Base-by-base conservation (phyloP, 2,797 vertebrate genomes). In the Mormyrops boulengeri region DNA sequence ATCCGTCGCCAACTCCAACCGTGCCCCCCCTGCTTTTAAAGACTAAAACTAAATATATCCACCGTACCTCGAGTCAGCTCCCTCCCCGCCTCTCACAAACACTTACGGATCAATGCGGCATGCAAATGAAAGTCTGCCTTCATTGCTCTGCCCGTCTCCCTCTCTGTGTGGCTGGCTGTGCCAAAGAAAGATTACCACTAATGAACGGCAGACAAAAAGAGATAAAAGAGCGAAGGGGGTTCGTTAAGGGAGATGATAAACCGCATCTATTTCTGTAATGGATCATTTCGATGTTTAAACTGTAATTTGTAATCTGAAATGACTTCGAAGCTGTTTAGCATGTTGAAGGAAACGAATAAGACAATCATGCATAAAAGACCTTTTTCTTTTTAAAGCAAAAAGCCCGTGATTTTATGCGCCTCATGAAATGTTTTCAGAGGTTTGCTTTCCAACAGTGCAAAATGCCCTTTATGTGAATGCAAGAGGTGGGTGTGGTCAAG, bases 231-330 rank as follows among this genome's bases (percentile, higher is more conserved):
- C 11, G 82, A 38, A 66, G 77, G 41, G 77, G 41, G 34, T 80
- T 41, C 14, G 60, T 80, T 80, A 80, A 80, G 77, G 77, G 80
- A 89, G 44, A 73, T 12, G 38, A 47, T 50, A 50, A 26, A 30
- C 41, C n/a, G 44, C 26, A 85, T 50, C 26, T 17, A 88, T 73
- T 77, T 57, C 62, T 38, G 49, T 41, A 41, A 9, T 80, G 69
- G 19, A 88, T 80, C 49, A 52, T 66, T 53, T n/a, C 41, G 14
- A 84, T 47, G 80, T 55, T 82, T 30, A 38, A 53, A 89, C 77
- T 89, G 9, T 60, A 84, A 88, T 88, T 88, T 62, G 19, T 38
- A 44, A 84, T 82, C 52, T 41, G 50, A 84, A 53, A 84, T 22
- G 41, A 44, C 77, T 80, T 80, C 38, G 41, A 47, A 53, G 50